Percentiles rank a stretch among this genome's conserved stretches.
These are phyloP conservation scores for Neoitamus cyanurus DNA, from an alignment of 2,888 invertebrate species.

Conservation along the genomic window DNA sequence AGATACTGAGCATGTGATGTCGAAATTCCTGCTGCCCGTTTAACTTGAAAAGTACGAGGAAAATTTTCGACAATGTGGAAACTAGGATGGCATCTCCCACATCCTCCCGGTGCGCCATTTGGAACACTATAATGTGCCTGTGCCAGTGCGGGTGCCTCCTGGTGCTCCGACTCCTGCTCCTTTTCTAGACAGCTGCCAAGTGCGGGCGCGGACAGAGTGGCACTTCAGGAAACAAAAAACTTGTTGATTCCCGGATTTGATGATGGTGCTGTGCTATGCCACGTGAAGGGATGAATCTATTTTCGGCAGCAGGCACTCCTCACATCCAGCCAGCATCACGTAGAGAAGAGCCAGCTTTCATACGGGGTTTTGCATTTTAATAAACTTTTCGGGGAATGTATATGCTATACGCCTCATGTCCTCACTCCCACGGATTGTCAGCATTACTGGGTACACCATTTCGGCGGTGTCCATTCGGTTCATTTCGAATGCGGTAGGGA, in stretches of 20 bases:
- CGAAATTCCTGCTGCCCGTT: conserved; percentile 50
- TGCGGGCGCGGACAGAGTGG: conserved; percentile 12
- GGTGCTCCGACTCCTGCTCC: background rate
- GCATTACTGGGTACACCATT: background rate
- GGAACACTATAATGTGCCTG: background rate
- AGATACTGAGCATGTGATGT: conserved; percentile 45
- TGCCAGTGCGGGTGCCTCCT: background rate
- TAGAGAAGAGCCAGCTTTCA: background rate
- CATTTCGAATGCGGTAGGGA: background rate
- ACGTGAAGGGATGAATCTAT: conserved; percentile 38
- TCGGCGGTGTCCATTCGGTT: background rate
- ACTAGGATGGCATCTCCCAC: conserved; percentile 22
- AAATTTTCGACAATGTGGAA: conserved; percentile 50
- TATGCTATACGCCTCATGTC: background rate
- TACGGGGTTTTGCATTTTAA: conserved; percentile 20
- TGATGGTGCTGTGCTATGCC: conserved; percentile 20
- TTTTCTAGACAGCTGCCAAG: conserved; percentile 25
- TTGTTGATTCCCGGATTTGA: conserved; percentile 42
- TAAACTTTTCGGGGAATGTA: background rate
- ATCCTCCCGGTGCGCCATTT: conserved; percentile 8
- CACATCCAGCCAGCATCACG: background rate
- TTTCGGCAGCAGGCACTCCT: background rate
- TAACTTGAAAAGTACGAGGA: conserved; percentile 45
- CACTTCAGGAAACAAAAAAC: conserved; percentile 44
- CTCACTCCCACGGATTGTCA: background rate